Evolutionary conservation across 2,888 invertebrate species (phyloP), one percentile per base, ranked within the genome.

Genomic region (Baronia brevicornis): DNA sequence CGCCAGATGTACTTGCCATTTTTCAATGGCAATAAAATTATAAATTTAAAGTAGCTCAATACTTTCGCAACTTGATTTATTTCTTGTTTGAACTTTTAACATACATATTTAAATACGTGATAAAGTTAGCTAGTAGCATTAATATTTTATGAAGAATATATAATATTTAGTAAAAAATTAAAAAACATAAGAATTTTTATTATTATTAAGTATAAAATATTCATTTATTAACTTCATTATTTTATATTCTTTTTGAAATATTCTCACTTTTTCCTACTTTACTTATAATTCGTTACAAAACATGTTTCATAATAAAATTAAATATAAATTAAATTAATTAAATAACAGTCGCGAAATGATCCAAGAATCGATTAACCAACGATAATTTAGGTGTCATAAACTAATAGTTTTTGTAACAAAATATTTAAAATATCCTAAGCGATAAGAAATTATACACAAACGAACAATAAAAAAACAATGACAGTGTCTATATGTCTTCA

Each of bases 331-430:
- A 5, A n/a, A 24, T 13, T 28, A 18, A 28, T 18, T 9, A 23
- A 28, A 15, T 15, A 15, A 25, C 15, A 15, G 7, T 9, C n/a
- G n/a, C n/a, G 9, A 9, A 27, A 28, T 33, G 2, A 5, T 12
- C 11, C 18, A 22, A 36, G 3, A 8, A 15, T 27, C 23, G 5
- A 27, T 31, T 36, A 31, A 15, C 14, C 31, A 31, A 36, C 11
- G 13, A 22, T 18, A 18, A 21, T 19, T 13, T 24, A 4, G 10
- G n/a, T 18, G 17, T 13, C 9, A 19, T 27, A 28, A 28, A 20
- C 12, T 14, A 23, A 27, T 23, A 19, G 7, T 9, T 30, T 3
- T 6, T 9, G n/a, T 13, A 23, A 31, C 7, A 36, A n/a, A n/a
- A 27, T 13, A 36, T 27, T 23, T 11, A 19, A 23, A 20, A n/a